Evolutionary conservation across 2,113 vertebrate species (phyloP).

Genomic region (Chroicocephalus ridibundus): DNA sequence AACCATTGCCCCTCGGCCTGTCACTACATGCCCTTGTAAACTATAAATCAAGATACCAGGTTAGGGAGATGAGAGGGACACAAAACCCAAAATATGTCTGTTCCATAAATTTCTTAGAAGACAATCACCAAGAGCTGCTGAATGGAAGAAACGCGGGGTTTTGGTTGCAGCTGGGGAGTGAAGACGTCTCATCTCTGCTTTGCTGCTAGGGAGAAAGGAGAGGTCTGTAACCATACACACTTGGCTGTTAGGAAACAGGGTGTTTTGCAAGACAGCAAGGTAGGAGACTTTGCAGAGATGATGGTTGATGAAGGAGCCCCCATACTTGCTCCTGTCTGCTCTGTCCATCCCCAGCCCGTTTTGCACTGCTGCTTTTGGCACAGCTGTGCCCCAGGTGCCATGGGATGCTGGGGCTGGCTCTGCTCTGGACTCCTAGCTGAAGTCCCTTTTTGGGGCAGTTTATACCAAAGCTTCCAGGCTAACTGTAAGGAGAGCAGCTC

Average conservation of each 20-base stretch:
- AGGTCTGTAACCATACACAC: accelerated
- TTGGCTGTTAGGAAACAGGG: neutral
- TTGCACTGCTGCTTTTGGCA: neutral
- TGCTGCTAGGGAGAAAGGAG: neutral
- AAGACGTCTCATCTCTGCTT: neutral
- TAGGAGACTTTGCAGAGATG: neutral
- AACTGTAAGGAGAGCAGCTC: neutral
- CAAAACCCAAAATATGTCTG: neutral
- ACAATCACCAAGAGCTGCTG: neutral
- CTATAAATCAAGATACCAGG: too few species aligned
- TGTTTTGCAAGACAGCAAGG: neutral
- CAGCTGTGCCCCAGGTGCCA: neutral
- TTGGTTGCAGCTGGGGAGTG: neutral
- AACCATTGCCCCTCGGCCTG: too few species aligned
- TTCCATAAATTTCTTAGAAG: neutral
- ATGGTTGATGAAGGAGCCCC: neutral
- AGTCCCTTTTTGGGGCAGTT: neutral
- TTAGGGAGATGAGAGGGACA: neutral
- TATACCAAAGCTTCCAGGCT: neutral
- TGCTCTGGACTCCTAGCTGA: neutral
- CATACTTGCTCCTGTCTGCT: neutral
- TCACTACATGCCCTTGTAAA: too few species aligned
- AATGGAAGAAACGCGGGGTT: accelerated
- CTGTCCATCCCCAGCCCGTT: accelerated
- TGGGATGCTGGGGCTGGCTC: accelerated